Evolutionary conservation across 2,888 invertebrate genomes (phyloP).

Genomic region (Nasonia oneida): DNA sequence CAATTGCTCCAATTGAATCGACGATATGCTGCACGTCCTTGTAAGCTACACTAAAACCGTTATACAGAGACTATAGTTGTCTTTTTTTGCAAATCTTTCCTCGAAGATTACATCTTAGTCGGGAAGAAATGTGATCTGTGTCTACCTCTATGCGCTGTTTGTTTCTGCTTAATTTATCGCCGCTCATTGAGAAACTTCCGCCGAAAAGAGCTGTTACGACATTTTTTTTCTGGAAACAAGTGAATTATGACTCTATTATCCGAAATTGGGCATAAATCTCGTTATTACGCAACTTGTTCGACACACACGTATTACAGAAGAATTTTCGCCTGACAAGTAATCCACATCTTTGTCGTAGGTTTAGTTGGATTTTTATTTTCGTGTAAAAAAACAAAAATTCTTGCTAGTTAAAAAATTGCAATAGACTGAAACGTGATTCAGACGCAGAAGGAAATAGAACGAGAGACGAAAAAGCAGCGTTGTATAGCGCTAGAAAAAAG

Average conservation of each 20-base stretch:
- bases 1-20: no score
- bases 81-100: neutral
- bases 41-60: no score
- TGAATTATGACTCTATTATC: no score
- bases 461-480: neutral
- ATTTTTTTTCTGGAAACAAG: no score
- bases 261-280: no score
- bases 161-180: neutral
- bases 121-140: neutral
- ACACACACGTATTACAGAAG: no score
- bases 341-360: neutral
- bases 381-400: neutral
- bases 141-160: neutral
- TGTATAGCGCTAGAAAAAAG: neutral
- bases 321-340: neutral
- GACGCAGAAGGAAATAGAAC: neutral
- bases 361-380: neutral
- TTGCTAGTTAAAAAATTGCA: neutral
- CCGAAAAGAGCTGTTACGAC: no score
- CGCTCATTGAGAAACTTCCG: no score
- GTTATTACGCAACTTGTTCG: no score
- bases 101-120: neutral
- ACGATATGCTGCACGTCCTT: no score
- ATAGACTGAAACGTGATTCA: neutral
- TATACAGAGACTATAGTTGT: neutral